Conservation (phyloP, 2,888 invertebrate species). For the Cylindroiulus punctatus region DNA sequence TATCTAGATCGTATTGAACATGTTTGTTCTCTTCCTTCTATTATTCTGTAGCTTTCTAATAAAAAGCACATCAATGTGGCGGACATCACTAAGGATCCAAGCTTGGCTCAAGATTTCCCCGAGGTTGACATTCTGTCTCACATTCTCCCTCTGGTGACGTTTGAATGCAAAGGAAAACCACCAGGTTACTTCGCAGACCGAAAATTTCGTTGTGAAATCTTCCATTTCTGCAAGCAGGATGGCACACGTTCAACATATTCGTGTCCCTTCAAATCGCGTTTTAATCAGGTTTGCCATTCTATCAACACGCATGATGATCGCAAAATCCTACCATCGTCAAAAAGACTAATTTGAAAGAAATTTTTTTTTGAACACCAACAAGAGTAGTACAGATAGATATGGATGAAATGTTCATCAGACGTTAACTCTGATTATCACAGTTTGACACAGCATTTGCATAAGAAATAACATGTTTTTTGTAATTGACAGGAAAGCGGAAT, state of each 20-base stretch:
- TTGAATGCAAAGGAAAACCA: constrained; percentile 33
- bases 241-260: constrained; percentile 47
- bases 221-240: constrained; percentile 47
- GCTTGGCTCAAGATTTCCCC: constrained; percentile 23
- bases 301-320: no score
- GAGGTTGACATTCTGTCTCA: constrained; percentile 28
- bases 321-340: no score
- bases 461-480: neutral
- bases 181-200: constrained; percentile 35
- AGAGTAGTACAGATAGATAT: no score
- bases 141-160: constrained; percentile 12
- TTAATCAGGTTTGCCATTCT: constrained; percentile 48
- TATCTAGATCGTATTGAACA: no score
- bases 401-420: no score
- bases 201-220: constrained; percentile 49
- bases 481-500: constrained; percentile 37
- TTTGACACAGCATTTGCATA: no score
- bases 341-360: no score
- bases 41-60: neutral
- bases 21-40: neutral
- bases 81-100: constrained; percentile 2
- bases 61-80: constrained; percentile 16
- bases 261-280: constrained; percentile 33
- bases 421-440: no score
- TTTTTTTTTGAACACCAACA: no score